Evolutionary conservation across 2,888 invertebrate genomes (phyloP).

Genomic region (Prosapia bicincta): DNA sequence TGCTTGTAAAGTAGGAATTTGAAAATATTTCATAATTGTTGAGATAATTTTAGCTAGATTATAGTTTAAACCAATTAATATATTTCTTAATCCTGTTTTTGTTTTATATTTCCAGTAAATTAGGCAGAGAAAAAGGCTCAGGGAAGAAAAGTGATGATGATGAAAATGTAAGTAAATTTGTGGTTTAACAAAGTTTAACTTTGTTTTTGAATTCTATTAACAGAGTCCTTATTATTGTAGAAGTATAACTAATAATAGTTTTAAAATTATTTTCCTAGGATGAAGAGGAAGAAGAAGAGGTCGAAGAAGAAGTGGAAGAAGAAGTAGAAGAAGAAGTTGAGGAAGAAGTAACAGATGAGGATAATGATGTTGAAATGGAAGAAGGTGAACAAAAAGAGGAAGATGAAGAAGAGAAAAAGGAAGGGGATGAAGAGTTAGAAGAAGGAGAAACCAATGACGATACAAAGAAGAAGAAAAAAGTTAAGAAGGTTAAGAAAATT

Average conservation of each 20-base stretch:
- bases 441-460: conserved; percentile 9
- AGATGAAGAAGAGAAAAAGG: neutral
- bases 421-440: neutral
- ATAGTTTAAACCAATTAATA: too few relatives aligned
- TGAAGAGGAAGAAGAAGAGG: conserved; percentile 10
- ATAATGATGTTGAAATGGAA: conserved; percentile 16
- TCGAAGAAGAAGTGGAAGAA: conserved; percentile 3
- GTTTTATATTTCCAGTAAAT: neutral
- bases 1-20: too few relatives aligned
- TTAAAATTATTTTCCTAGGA: too few relatives aligned
- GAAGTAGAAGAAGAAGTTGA: conserved; percentile 16
- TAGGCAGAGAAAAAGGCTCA: neutral
- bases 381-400: conserved; percentile 2
- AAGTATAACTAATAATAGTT: too few relatives aligned
- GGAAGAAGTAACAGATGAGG: conserved; percentile 22
- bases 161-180: neutral
- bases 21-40: too few relatives aligned
- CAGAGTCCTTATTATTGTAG: too few relatives aligned
- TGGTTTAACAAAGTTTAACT: too few relatives aligned
- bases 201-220: too few relatives aligned
- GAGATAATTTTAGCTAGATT: too few relatives aligned
- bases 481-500: conserved; percentile 16
- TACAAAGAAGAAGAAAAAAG: conserved; percentile 37
- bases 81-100: too few relatives aligned
- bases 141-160: neutral